Evolutionary conservation across 2,888 invertebrate genomes (phyloP).

Genomic region (Caenorhabditis afra): DNA sequence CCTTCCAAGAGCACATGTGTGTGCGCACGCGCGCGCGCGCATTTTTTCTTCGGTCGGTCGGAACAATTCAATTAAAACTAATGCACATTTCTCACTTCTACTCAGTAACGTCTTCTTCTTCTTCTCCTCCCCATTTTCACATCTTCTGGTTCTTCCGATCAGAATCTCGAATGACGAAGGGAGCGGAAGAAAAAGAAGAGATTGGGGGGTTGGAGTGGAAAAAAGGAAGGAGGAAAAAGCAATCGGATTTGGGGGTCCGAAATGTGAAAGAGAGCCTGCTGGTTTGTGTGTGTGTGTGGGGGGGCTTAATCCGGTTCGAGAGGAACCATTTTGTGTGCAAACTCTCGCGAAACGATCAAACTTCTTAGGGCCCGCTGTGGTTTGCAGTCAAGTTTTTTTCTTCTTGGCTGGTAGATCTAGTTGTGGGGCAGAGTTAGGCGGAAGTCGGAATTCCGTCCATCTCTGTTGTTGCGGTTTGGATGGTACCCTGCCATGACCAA

Average conservation of each 20-base stretch:
- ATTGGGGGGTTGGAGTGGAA: neutral
- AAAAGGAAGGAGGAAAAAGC: conserved; percentile 33
- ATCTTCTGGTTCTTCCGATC: conserved; percentile 15
- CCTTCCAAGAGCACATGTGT: conserved; percentile 7
- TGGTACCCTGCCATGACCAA: too few species aligned
- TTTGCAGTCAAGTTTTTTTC: too few species aligned
- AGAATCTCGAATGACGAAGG: conserved; percentile 22
- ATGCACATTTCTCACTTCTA: conserved; percentile 22
- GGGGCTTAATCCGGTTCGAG: conserved; percentile 9
- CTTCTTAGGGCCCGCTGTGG: too few species aligned
- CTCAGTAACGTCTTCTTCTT: neutral
- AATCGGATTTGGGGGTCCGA: conserved; percentile 32
- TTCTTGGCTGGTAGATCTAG: too few species aligned
- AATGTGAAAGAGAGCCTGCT: too few species aligned
- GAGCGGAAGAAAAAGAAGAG: conserved; percentile 18
- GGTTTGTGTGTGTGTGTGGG: too few species aligned
- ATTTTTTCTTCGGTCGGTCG: conserved; percentile 35
- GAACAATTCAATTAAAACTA: conserved; percentile 57
- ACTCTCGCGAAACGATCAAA: too few species aligned
- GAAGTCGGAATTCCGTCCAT: too few species aligned
- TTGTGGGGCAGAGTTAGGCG: too few species aligned
- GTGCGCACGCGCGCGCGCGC: neutral
- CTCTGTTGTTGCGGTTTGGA: too few species aligned
- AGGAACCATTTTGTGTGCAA: neutral
- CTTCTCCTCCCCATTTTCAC: conserved; percentile 12